These are phyloP conservation scores for Formica selysi DNA, from an alignment of 1,140 invertebrate species.

Conservation along the genomic window DNA sequence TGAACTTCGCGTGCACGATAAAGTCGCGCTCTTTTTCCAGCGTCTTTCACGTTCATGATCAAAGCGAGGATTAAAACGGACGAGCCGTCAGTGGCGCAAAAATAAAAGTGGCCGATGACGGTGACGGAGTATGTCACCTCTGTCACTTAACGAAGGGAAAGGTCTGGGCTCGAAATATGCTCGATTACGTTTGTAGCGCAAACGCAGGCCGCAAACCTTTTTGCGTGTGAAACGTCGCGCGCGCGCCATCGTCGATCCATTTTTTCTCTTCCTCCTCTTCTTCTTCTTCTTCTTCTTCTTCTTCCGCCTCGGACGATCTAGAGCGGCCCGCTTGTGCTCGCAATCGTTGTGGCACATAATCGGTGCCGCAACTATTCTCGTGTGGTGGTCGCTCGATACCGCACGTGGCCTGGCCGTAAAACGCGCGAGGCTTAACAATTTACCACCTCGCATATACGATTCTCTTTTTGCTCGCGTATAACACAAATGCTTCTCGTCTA, in stretches of 20 bases:
- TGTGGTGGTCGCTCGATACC: slow-evolving; percentile 22
- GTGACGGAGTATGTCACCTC: slow-evolving; percentile 59
- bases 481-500: slow-evolving; percentile 29
- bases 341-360: slow-evolving; percentile 28
- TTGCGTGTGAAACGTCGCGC: slow-evolving; percentile 57
- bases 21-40: slow-evolving; percentile 52
- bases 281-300: slow-evolving; percentile 15
- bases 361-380: slow-evolving; percentile 43
- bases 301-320: slow-evolving; percentile 55
- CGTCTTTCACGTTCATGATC: slow-evolving; percentile 63
- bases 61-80: slow-evolving; percentile 58
- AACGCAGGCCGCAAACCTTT: slow-evolving; percentile 71
- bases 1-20: slow-evolving; percentile 39
- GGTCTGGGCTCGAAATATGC: slow-evolving; percentile 59
- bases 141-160: slow-evolving; percentile 63
- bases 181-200: slow-evolving; percentile 73
- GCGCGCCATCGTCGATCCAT: slow-evolving; percentile 1
- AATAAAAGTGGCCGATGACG: slow-evolving; percentile 57
- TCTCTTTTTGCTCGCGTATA: slow-evolving; percentile 39
- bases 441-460: slow-evolving; percentile 10
- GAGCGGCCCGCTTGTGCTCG: slow-evolving; percentile 35
- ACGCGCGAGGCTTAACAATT: slow-evolving; percentile 41
- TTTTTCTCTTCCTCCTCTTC: not conserved
- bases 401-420: slow-evolving; percentile 16
- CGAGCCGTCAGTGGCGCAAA: slow-evolving; percentile 30